Conservation (phyloP, 2,888 invertebrate genomes). For the Ectobius pallidus region DNA sequence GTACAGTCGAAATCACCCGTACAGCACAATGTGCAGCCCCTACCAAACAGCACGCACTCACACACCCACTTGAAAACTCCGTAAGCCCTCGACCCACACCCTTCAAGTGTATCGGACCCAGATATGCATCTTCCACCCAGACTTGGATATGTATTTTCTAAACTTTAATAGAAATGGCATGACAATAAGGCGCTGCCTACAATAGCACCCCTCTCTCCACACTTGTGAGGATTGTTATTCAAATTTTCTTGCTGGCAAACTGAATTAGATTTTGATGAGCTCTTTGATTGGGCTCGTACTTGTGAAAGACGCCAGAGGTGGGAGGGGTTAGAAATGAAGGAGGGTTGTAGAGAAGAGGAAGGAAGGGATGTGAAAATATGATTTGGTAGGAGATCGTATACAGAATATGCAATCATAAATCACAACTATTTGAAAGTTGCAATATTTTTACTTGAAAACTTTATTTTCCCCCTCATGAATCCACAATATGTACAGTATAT, state of each 20-base stretch:
- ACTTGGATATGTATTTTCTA: conserved; percentile 11
- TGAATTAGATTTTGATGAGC: conserved; percentile 21
- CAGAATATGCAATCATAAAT: no score
- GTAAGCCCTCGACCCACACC: neutral
- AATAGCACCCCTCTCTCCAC: neutral
- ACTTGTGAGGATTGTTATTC: conserved; percentile 6
- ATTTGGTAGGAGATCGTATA: no score
- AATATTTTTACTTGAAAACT: no score
- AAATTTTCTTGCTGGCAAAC: conserved; percentile 21
- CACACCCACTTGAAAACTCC: neutral
- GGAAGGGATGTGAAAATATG: no score
- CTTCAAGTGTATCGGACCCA: conserved; percentile 6
- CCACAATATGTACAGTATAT: no score
- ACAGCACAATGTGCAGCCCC: neutral
- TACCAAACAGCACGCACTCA: neutral
- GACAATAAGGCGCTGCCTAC: conserved; percentile 1
- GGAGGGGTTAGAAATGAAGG: neutral
- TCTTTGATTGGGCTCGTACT: conserved; percentile 20
- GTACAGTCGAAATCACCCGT: neutral
- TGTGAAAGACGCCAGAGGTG: neutral
- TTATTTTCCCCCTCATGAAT: no score
- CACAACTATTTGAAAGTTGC: no score
- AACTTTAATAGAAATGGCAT: conserved; percentile 18
- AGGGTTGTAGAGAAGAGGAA: no score
- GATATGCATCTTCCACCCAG: neutral